These are phyloP conservation scores for Carcharodon carcharias DNA, from an alignment of 2,797 vertebrate genomes.

Conservation along the genomic window DNA sequence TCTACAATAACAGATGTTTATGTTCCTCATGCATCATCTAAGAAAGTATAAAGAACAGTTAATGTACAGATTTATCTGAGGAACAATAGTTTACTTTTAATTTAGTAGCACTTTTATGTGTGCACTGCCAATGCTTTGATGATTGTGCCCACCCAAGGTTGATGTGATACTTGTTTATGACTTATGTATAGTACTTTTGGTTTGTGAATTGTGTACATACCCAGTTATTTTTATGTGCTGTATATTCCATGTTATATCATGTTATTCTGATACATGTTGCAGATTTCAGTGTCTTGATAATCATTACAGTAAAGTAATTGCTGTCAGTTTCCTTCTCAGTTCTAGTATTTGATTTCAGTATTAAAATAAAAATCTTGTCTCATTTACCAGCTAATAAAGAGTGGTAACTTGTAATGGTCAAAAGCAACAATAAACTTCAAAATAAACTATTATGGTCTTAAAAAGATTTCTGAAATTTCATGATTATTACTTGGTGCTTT, in stretches of 20 bases:
- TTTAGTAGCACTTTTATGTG: not conserved
- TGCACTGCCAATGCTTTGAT: not conserved
- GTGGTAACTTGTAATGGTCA: not conserved
- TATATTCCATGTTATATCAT: not conserved
- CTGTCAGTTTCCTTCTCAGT: not conserved
- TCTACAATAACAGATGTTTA: not conserved
- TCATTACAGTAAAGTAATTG: not conserved
- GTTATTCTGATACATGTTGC: not conserved
- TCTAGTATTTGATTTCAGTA: not conserved
- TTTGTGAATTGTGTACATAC: slow-evolving; percentile 27
- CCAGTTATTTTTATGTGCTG: slow-evolving; percentile 4
- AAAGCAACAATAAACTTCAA: slow-evolving; percentile 21
- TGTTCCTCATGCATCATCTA: not conserved
- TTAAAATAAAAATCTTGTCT: not conserved
- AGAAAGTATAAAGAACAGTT: not conserved
- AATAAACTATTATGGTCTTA: slow-evolving; percentile 13
- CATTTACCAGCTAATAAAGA: not conserved
- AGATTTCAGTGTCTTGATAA: not conserved
- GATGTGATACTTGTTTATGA: not conserved
- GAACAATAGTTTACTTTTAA: not conserved
- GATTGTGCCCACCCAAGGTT: slow-evolving; percentile 3
- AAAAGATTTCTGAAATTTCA: not conserved
- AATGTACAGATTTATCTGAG: not conserved
- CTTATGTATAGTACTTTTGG: not conserved
- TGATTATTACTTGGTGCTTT: not conserved